Evolutionary conservation across 2,797 vertebrate genomes (phyloP), one percentile per base, ranked within the genome.

Genomic region (Hybognathus amarus): DNA sequence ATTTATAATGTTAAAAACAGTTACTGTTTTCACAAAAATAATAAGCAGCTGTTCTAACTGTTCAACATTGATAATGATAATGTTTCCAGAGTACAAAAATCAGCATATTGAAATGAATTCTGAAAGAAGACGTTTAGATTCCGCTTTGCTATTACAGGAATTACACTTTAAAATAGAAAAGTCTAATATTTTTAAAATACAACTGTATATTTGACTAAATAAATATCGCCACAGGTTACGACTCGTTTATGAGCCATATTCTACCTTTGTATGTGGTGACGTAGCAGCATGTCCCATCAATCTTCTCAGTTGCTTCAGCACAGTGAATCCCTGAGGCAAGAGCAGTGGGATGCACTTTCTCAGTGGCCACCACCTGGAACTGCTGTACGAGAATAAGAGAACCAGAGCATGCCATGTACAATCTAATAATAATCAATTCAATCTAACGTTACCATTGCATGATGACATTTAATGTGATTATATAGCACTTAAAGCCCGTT

Each of bases 251-350:
- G 47, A 33, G 13, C 13, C 12, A 22, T 30, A 6, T 50, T 89
- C 92, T 92, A 97, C 97, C 97, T 95, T 95, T 94, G 87, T 96
- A 93, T 0, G 85, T 79, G 6, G 96, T 93, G n/a, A 97, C 93
- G 8, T 97, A 99, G 85, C 97, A 99, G 93, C 97, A 99, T 13
- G 97, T 99, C 42, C 98, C 97, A 2, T 98, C 98, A 87, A 99
- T 92, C 87, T 99, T 99, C 87, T 99, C 97, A 45, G 97, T 98
- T 84, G 96, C 95, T 50, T 96, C 56, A 0, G 97, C 96, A 88
- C 61, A 91, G 59, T 95, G 88, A 24, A 98, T 70, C 81, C 95
- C 91, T 13, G 96, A 95, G 79, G 95, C 95, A 87, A 97, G 85
- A 0, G 96, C 97, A 27, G 93, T 91, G 0, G 93, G 95, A 88